These are phyloP conservation scores for Cinclus cinclus DNA, from an alignment of 2,113 vertebrate genomes.

Conservation along the genomic window DNA sequence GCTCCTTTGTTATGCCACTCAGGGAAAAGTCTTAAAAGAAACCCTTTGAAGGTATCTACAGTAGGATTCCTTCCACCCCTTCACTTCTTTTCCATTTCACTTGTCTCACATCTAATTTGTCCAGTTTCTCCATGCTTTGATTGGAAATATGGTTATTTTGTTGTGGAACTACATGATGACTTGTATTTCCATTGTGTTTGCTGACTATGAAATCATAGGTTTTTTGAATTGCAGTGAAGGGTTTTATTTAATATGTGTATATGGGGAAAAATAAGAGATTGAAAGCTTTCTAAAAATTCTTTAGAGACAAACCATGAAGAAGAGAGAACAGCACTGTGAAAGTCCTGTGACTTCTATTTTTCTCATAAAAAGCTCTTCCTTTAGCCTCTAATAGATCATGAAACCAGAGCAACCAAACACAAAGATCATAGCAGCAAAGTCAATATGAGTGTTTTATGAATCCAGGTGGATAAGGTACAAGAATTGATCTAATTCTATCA, in stretches of 20 bases:
- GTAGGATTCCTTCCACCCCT: not conserved
- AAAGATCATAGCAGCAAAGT: not conserved
- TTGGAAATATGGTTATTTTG: not conserved
- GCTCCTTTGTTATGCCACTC: not conserved
- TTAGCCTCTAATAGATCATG: not conserved
- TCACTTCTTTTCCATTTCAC: not conserved
- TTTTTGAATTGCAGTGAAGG: not conserved
- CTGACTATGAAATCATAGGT: not conserved
- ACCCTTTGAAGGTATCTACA: not conserved
- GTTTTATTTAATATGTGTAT: not conserved
- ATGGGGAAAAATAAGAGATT: not conserved
- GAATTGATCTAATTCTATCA: slow-evolving; percentile 17
- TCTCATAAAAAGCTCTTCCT: not conserved
- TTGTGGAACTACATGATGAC: not conserved
- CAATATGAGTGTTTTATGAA: slow-evolving; percentile 12
- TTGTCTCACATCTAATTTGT: not conserved
- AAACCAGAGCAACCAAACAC: not conserved
- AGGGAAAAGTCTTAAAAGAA: not conserved
- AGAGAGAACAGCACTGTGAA: not conserved
- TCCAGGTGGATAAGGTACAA: slow-evolving; percentile 1
- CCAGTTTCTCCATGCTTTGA: not conserved
- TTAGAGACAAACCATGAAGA: not conserved
- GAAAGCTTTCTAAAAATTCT: not conserved
- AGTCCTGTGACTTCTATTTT: not conserved
- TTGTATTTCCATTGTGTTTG: not conserved